Base-by-base conservation (phyloP, 2,113 vertebrate genomes). In the Arothron firmamentum region DNA sequence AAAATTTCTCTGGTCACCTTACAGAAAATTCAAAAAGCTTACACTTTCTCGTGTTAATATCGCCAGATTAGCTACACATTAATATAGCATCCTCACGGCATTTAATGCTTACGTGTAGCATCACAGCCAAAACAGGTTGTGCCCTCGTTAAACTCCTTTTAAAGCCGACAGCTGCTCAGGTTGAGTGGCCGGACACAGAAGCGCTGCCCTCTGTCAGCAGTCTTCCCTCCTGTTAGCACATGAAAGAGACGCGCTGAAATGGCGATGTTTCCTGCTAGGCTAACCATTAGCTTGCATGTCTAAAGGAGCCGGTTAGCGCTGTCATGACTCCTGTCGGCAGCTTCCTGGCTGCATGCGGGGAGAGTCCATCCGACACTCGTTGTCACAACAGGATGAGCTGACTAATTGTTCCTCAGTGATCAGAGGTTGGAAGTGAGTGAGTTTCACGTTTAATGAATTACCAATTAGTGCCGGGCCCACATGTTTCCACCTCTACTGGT, bases 231-330 rank as follows among this genome's bases (percentile, higher is more conserved):
- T 52, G 59, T 60, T 46, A 50, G 73, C 77, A 56, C 54, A 8
- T 68, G 38, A 78, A 69, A 62, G 64, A 54, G 49, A 51, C 64
- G 54, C 55, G 69, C 56, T 71, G 55, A 79, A 64, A 20, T 21
- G 58, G 59, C 31, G 5, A 50, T 2, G 59, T 74, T 62, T 67
- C 65, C 61, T 28, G 53, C 18, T 61, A 21, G 58, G 85, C 79
- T 81, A 87, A 85, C 75, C 81, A 82, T 84, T 87, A 82, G 61
- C 77, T 54, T 74, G 65, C 52, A 1, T 56, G 21, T 75, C 21
- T 72, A 82, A 74, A 75, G 70, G 54, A 19, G 57, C 59, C 47
- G 45, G 49, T 85, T 67, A 79, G 74, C 74, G 0, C 67, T 62
- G 62, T 49, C 42, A 53, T 62, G 56, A 59, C 62, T 59, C 42